A percentile compares a stretch with the other conserved stretches of the same genome.
Evolutionary conservation across 2,797 vertebrate species (phyloP).

Genomic region (Paedocypris micromegethes): DNA sequence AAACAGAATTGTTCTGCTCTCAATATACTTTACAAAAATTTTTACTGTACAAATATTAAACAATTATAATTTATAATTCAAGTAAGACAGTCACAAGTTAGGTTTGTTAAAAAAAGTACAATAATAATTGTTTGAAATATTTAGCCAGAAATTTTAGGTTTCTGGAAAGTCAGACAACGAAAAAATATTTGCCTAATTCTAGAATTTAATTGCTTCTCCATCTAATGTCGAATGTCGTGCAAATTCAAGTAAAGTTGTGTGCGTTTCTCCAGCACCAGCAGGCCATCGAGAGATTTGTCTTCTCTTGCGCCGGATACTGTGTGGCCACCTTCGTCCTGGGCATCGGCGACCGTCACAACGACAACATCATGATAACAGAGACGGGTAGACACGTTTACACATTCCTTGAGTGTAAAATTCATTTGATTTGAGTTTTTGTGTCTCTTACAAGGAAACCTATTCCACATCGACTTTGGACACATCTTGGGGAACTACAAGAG

Average conservation of each 20-base stretch:
- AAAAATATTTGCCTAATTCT: too few species aligned
- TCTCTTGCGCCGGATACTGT: constrained; percentile 94
- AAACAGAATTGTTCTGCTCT: too few species aligned
- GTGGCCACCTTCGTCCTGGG: constrained; percentile 97
- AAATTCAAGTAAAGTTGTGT: neutral
- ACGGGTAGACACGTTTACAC: constrained; percentile 70
- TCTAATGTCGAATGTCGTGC: too few species aligned
- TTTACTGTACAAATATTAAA: too few species aligned
- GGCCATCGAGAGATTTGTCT: constrained; percentile 91
- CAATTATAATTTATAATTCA: too few species aligned
- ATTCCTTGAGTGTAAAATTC: neutral
- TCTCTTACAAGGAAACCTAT: constrained; percentile 82
- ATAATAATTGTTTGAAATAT: too few species aligned
- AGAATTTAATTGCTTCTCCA: too few species aligned
- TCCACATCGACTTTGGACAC: constrained; percentile 98
- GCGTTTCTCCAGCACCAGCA: constrained; percentile 79
- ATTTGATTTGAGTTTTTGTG: neutral
- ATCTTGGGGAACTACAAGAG: constrained; percentile 99
- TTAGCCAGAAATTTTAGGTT: too few species aligned
- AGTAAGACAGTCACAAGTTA: too few species aligned
- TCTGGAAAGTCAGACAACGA: too few species aligned
- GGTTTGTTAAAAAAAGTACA: too few species aligned
- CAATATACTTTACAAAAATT: too few species aligned
- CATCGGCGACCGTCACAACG: constrained; percentile 96
- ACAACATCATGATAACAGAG: constrained; percentile 99